Conservation (phyloP, 2,888 invertebrate genomes). For the Geophilus truncorum region DNA sequence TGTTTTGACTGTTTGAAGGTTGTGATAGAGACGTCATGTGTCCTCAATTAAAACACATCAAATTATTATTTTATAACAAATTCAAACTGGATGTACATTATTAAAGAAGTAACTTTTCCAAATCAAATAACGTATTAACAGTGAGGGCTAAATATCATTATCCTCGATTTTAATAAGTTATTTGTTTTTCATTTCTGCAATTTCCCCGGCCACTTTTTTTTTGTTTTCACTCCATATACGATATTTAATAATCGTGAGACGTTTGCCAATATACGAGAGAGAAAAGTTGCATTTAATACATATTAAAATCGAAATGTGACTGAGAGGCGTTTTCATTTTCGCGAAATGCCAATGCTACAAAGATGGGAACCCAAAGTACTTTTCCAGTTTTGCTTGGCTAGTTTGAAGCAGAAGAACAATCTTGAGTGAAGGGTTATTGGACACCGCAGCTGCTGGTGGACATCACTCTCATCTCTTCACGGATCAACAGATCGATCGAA, state of each 20-base stretch:
- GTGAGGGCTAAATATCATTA: too few species aligned
- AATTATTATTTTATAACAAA: too few species aligned
- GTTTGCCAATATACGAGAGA: background rate
- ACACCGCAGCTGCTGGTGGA: slow-evolving; percentile 27
- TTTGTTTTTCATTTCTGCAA: background rate
- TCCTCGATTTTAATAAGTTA: background rate
- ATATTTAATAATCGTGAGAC: background rate
- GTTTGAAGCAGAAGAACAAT: slow-evolving; percentile 24
- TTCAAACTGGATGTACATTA: too few species aligned
- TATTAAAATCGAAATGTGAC: slow-evolving; percentile 21
- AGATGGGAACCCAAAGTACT: background rate
- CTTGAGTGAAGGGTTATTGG: slow-evolving; percentile 27
- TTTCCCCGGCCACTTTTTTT: background rate
- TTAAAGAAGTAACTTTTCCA: too few species aligned
- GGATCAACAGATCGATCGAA: slow-evolving; percentile 27
- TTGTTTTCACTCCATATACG: background rate
- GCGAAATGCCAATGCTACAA: slow-evolving; percentile 1
- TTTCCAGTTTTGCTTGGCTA: slow-evolving; percentile 22
- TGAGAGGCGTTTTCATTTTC: background rate
- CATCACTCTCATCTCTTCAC: slow-evolving; percentile 25
- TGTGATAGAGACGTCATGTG: too few species aligned
- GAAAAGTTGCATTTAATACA: background rate
- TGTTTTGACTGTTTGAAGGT: too few species aligned
- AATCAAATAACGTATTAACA: background rate
- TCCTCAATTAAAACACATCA: too few species aligned